Evolutionary conservation across 2,113 vertebrate species (phyloP).

Genomic region (Saguinus imperator): DNA sequence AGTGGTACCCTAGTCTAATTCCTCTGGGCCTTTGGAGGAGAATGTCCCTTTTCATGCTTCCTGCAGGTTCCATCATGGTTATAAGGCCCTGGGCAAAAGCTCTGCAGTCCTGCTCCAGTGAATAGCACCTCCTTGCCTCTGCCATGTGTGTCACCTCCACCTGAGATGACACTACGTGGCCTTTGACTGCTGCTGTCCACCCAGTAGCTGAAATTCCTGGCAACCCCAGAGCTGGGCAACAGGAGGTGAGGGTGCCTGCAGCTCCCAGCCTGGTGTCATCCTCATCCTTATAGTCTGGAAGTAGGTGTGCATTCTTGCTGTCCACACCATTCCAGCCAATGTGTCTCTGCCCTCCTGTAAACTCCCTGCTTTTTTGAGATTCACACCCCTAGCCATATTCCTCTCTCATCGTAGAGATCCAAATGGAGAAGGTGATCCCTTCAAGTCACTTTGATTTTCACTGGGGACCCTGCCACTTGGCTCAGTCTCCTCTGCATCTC

Average conservation of each 20-base stretch:
- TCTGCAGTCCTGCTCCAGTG: not conserved
- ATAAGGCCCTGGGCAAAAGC: not conserved
- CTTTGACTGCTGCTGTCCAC: not conserved
- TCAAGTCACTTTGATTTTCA: not conserved
- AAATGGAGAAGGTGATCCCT: not conserved
- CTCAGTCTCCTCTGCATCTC: not conserved
- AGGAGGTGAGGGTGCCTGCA: not conserved
- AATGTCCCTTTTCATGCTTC: not conserved
- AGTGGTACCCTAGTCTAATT: not conserved
- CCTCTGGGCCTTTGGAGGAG: not conserved
- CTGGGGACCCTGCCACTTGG: not conserved
- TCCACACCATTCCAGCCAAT: too few species aligned
- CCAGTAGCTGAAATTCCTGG: not conserved
- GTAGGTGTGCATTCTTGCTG: not conserved
- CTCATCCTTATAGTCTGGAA: too few species aligned
- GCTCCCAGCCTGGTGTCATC: not conserved
- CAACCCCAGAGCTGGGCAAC: too few species aligned
- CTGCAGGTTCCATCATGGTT: not conserved
- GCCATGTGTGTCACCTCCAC: too few species aligned
- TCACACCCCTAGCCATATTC: not conserved
- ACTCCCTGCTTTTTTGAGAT: not conserved
- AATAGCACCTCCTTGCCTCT: too few species aligned
- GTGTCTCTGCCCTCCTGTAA: not conserved
- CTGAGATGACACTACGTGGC: not conserved
- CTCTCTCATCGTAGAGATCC: too few species aligned